Evolutionary conservation across 2,797 vertebrate species (phyloP).

Genomic region (Platalea minor): DNA sequence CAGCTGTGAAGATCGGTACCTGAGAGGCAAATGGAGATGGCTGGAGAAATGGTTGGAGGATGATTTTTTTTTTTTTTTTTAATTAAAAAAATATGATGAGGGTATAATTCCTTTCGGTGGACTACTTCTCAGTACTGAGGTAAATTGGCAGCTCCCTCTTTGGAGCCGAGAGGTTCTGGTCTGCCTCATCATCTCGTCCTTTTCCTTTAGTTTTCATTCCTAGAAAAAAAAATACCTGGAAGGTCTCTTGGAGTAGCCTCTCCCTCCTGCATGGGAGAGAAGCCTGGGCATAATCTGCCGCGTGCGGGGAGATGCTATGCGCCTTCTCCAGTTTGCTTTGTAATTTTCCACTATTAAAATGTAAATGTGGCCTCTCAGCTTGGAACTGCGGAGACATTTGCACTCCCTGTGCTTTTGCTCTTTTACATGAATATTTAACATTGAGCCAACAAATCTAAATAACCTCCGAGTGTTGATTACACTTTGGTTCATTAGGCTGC

Average conservation of each 20-base stretch:
- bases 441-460: neutral
- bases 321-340: neutral
- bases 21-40: neutral
- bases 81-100: neutral
- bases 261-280: neutral
- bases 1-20: fast-evolving
- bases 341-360: slow-evolving; percentile 19
- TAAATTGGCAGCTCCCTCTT: neutral
- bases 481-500: neutral
- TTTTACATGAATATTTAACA: slow-evolving; percentile 36
- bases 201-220: neutral
- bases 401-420: neutral
- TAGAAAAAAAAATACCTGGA: neutral
- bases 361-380: neutral
- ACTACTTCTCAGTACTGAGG: neutral
- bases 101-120: neutral
- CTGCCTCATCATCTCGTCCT: neutral
- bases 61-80: neutral
- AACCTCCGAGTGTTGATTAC: neutral
- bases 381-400: neutral
- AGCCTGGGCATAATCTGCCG: neutral
- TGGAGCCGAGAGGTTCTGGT: neutral
- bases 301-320: neutral
- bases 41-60: neutral
- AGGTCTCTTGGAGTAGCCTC: neutral